Percentiles rank a stretch among this genome's conserved stretches.
Evolutionary conservation across 2,113 vertebrate species (phyloP).

Genomic region (Calyptomena viridis): DNA sequence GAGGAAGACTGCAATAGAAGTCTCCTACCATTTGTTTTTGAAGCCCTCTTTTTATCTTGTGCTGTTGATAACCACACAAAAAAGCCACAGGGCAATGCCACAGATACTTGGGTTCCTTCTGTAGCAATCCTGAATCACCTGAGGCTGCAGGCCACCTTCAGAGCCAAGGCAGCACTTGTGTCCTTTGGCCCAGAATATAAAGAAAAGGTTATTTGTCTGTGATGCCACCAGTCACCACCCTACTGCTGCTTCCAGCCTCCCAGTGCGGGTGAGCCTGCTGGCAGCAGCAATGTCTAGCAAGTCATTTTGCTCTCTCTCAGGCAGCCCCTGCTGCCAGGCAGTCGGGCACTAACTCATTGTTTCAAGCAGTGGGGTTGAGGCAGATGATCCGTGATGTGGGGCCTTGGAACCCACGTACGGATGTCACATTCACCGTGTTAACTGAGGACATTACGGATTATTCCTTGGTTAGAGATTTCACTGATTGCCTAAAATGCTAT

Average conservation of each 20-base stretch:
- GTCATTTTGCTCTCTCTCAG: not conserved
- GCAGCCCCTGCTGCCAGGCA: not conserved
- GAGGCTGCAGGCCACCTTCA: not conserved
- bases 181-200: not conserved
- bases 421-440: not conserved
- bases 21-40: not conserved
- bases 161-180: not conserved
- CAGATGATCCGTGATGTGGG: not conserved
- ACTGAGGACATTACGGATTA: not conserved
- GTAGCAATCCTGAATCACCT: not conserved
- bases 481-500: not conserved
- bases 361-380: not conserved
- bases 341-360: not conserved
- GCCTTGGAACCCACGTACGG: not conserved
- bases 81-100: not conserved
- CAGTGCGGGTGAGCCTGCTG: not conserved
- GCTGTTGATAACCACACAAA: not conserved
- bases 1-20: not conserved
- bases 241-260: accelerated
- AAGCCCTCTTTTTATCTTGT: not conserved
- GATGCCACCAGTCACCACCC: not conserved
- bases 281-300: accelerated
- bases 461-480: not conserved
- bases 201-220: not conserved
- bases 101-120: not conserved